Evolutionary conservation across 2,888 invertebrate species (phyloP).

Genomic region (Entomobrya proxima): DNA sequence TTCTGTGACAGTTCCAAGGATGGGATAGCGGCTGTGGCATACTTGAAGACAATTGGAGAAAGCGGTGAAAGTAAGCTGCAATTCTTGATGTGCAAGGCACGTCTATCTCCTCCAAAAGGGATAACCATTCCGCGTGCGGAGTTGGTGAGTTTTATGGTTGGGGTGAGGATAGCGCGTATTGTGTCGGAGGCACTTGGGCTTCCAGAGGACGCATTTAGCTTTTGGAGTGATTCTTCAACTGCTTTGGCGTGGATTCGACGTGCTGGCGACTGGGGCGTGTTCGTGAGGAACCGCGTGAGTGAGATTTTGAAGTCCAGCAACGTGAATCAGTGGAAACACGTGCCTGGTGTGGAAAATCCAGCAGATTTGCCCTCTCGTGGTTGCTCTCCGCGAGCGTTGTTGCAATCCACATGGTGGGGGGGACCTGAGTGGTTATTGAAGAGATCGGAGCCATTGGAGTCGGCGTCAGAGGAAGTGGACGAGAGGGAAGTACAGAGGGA

Average conservation of each 20-base stretch:
- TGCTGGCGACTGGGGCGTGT: constrained; percentile 70
- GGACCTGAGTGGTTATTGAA: constrained; percentile 66
- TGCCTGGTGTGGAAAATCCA: constrained; percentile 70
- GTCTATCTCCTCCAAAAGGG: too few species aligned
- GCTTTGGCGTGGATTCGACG: constrained; percentile 69
- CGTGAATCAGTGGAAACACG: constrained; percentile 62
- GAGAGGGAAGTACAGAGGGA: constrained; percentile 39
- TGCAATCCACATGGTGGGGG: constrained; percentile 70
- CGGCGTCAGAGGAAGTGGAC: background rate
- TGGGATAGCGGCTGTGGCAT: too few species aligned
- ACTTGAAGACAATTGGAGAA: too few species aligned
- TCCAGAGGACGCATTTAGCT: constrained; percentile 1
- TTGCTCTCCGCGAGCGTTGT: constrained; percentile 46
- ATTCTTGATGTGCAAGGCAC: too few species aligned
- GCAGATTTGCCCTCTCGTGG: constrained; percentile 74
- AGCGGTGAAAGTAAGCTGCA: too few species aligned
- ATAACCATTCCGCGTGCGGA: too few species aligned
- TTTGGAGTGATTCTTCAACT: constrained; percentile 66
- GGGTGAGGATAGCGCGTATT: too few species aligned
- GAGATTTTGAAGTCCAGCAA: constrained; percentile 49
- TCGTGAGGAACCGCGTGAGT: constrained; percentile 68
- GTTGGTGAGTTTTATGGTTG: too few species aligned
- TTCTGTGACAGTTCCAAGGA: too few species aligned
- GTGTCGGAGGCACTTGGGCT: too few species aligned
- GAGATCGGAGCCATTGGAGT: constrained; percentile 49